A percentile compares a stretch with the other conserved stretches of the same genome.
These are phyloP conservation scores for Ethmia dodecea DNA, from an alignment of 2,888 invertebrate species.

Conservation along the genomic window DNA sequence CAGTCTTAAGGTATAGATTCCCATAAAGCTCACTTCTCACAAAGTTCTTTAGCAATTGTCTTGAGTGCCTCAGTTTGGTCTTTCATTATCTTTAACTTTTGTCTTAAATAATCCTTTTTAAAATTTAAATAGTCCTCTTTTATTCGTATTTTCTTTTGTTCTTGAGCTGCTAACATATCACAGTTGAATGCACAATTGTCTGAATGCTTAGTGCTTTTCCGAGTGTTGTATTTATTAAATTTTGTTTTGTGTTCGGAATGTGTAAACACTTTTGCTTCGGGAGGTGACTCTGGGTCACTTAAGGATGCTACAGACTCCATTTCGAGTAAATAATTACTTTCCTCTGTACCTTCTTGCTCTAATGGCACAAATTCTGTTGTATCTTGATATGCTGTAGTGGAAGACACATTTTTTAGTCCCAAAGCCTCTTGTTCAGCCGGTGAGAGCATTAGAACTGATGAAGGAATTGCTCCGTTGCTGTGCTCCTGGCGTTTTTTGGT, in stretches of 20 bases:
- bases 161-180: constrained; percentile 50
- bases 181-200: constrained; percentile 52
- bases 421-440: constrained; percentile 48
- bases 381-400: constrained; percentile 36
- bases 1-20: too few relatives aligned
- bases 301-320: constrained; percentile 32
- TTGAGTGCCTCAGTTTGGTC: constrained; percentile 66
- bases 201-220: constrained; percentile 30
- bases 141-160: constrained; percentile 51
- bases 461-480: constrained; percentile 37
- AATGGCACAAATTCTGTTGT: constrained; percentile 42
- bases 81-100: constrained; percentile 54
- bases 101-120: constrained; percentile 60
- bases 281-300: constrained; percentile 46
- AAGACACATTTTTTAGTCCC: constrained; percentile 41
- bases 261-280: constrained; percentile 46
- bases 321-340: constrained; percentile 32
- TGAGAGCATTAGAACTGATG: constrained; percentile 37
- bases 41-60: constrained; percentile 53
- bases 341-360: constrained; percentile 31
- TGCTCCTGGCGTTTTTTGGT: constrained; percentile 44
- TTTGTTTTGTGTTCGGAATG: constrained; percentile 25
- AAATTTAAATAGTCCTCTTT: constrained; percentile 64
- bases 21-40: constrained; percentile 10
- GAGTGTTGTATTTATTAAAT: constrained; percentile 27